phyloP scores from a whole-genome alignment of 2,797 vertebrate genomes.

The Cephalopachus bancanus region DNA sequence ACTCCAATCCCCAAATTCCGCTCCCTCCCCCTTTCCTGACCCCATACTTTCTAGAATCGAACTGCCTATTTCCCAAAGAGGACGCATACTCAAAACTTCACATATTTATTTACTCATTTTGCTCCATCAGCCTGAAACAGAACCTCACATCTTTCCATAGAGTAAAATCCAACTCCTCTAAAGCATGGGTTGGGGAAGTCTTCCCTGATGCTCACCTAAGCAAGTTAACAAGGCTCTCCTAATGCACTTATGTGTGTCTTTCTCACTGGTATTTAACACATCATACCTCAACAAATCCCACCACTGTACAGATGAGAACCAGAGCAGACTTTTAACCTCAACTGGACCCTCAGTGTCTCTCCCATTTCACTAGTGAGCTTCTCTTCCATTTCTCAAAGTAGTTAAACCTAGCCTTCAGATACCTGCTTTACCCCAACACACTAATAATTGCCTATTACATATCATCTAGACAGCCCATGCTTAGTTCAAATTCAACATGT shows the following conservation, averaged over 20 bases:
- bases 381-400: background rate
- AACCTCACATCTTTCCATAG: background rate
- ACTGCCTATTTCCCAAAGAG: background rate
- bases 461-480: background rate
- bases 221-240: background rate
- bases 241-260: background rate
- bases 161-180: background rate
- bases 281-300: background rate
- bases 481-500: constrained; percentile 34
- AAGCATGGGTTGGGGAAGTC: background rate
- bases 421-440: background rate
- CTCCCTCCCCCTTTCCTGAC: background rate
- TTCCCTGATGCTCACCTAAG: background rate
- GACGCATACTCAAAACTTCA: constrained; percentile 2
- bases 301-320: background rate
- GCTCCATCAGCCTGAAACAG: background rate
- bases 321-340: background rate
- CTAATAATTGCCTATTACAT: background rate
- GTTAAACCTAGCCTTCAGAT: background rate
- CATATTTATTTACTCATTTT: background rate
- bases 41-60: background rate
- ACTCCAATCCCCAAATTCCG: background rate
- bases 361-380: background rate
- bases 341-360: background rate
- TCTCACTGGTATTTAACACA: background rate